phyloP scores from a whole-genome alignment of 2,888 invertebrate genomes.

The Mactromeris polynyma region DNA sequence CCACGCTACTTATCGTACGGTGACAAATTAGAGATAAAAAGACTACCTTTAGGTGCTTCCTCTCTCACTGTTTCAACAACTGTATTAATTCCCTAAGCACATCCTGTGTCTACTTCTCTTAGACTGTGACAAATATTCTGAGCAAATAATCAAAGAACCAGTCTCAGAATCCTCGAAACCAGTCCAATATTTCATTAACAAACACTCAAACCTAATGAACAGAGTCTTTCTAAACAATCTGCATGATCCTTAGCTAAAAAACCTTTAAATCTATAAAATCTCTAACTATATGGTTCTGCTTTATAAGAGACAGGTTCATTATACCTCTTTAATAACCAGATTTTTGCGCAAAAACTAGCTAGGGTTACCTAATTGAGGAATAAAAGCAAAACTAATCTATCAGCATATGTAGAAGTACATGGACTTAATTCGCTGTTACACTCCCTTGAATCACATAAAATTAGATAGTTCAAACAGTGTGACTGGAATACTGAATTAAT shows the following conservation, averaged over 20 bases:
- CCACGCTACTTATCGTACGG: background rate
- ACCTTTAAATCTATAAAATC: conserved; percentile 34
- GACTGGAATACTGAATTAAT: too few relatives aligned
- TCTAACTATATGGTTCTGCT: background rate
- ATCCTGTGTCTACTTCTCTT: conserved; percentile 33
- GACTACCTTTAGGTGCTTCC: conserved; percentile 37
- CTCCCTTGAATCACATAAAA: too few relatives aligned
- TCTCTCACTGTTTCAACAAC: background rate
- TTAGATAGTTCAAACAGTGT: too few relatives aligned
- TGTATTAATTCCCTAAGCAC: conserved; percentile 41
- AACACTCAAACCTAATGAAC: conserved; percentile 24
- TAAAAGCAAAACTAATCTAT: too few relatives aligned
- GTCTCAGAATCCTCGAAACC: conserved; percentile 40
- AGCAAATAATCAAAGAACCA: conserved; percentile 41
- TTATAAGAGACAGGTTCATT: background rate
- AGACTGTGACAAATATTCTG: conserved; percentile 48
- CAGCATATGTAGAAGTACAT: too few relatives aligned
- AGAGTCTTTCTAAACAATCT: conserved; percentile 24
- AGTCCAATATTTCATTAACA: conserved; percentile 30
- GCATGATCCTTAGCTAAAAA: conserved; percentile 20
- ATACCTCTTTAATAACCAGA: background rate
- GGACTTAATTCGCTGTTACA: too few relatives aligned
- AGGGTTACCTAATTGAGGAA: too few relatives aligned
- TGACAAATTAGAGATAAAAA: conserved; percentile 23
- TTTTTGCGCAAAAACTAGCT: background rate